These are phyloP conservation scores for Embidobia sp. DNA, from an alignment of 2,888 invertebrate species.

Conservation along the genomic window DNA sequence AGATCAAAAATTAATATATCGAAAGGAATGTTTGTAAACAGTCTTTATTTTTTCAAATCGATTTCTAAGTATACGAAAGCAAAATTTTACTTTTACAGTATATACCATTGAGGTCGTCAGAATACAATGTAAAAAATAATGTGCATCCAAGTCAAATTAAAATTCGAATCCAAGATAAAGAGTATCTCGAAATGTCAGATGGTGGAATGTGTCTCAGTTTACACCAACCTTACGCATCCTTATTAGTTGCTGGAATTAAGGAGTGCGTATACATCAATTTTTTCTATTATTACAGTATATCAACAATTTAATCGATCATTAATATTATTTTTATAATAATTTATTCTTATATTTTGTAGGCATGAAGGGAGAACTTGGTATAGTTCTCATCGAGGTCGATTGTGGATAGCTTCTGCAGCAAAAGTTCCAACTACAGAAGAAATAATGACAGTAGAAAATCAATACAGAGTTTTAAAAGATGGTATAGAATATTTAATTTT, in stretches of 20 bases:
- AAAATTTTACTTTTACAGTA: constrained; percentile 70
- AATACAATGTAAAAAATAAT: constrained; percentile 18
- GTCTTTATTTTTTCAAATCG: too few relatives aligned
- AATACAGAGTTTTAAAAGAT: constrained; percentile 86
- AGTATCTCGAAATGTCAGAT: constrained; percentile 91
- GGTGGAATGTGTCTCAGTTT: constrained; percentile 94
- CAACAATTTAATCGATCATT: background rate
- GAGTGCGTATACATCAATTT: constrained; percentile 82
- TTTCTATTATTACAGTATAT: background rate
- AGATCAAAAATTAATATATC: background rate
- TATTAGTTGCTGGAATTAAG: constrained; percentile 96
- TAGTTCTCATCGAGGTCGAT: constrained; percentile 92
- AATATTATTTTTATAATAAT: background rate
- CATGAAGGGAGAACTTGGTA: constrained; percentile 98
- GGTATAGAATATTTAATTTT: constrained; percentile 84
- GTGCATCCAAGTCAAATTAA: constrained; percentile 36
- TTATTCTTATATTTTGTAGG: constrained; percentile 79
- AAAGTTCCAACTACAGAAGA: constrained; percentile 88
- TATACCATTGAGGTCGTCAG: constrained; percentile 59
- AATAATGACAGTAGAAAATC: constrained; percentile 86
- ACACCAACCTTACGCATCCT: constrained; percentile 98
- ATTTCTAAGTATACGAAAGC: too few relatives aligned
- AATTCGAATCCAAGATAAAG: constrained; percentile 88
- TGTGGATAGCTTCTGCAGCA: constrained; percentile 96
- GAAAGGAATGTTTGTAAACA: too few relatives aligned